Evolutionary conservation across 2,888 invertebrate species (phyloP).

Genomic region (Rhingia campestris): DNA sequence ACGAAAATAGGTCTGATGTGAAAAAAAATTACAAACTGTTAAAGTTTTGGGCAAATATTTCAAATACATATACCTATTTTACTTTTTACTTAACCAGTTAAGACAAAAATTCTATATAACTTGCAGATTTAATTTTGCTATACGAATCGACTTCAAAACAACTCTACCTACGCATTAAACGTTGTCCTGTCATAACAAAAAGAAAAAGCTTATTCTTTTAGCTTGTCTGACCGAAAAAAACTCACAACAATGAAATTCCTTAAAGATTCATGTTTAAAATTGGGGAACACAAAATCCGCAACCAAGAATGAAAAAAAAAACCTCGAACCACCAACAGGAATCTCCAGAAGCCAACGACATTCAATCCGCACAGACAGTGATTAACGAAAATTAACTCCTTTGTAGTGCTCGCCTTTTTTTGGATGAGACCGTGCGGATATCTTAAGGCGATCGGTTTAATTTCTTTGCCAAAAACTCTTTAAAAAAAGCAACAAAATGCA

Average conservation of each 20-base stretch:
- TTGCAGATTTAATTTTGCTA: too few relatives aligned
- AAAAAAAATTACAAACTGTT: too few relatives aligned
- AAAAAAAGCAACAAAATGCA: slow-evolving; percentile 33
- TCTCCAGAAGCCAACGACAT: slow-evolving; percentile 69
- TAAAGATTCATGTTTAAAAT: slow-evolving; percentile 38
- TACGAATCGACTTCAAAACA: too few relatives aligned
- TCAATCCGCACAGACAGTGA: slow-evolving; percentile 72
- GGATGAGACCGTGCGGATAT: slow-evolving; percentile 69
- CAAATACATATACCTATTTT: too few relatives aligned
- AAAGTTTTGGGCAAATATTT: too few relatives aligned
- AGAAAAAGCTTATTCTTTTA: too few relatives aligned
- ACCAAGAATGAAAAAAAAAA: slow-evolving; percentile 6
- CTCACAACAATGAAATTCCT: slow-evolving; percentile 52
- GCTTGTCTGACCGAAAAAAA: not conserved
- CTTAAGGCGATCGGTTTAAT: slow-evolving; percentile 73
- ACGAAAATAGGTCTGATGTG: too few relatives aligned
- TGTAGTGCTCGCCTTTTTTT: slow-evolving; percentile 31
- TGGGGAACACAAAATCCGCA: slow-evolving; percentile 28
- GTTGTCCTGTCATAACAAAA: too few relatives aligned
- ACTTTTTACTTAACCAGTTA: too few relatives aligned
- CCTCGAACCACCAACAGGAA: slow-evolving; percentile 18
- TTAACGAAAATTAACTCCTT: slow-evolving; percentile 74
- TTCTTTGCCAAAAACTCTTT: slow-evolving; percentile 49
- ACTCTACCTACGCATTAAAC: too few relatives aligned
- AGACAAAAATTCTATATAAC: too few relatives aligned